Conservation (phyloP, 2,113 vertebrate species). For the Gambusia holbrooki region DNA sequence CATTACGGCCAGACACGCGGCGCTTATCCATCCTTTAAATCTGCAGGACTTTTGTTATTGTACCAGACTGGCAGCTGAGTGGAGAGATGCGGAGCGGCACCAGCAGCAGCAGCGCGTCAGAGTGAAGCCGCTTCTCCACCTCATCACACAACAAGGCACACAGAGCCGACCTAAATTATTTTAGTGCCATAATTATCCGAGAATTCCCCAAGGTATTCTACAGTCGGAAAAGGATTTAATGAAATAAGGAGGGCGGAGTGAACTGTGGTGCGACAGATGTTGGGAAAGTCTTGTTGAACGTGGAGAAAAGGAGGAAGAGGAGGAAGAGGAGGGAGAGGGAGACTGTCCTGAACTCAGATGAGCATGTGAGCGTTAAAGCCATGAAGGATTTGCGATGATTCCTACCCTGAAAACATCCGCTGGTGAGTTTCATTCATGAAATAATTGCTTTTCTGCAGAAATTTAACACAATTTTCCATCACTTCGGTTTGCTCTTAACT, state of each 20-base stretch:
- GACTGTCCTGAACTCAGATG: slow-evolving; percentile 51
- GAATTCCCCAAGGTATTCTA: slow-evolving; percentile 57
- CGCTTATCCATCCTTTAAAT: slow-evolving; percentile 36
- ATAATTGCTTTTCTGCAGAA: slow-evolving; percentile 1
- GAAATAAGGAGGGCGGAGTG: slow-evolving; percentile 67
- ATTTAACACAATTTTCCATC: neutral
- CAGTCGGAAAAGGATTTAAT: slow-evolving; percentile 54
- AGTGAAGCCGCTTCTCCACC: slow-evolving; percentile 39
- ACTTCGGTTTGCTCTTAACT: neutral
- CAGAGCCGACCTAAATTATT: slow-evolving; percentile 75
- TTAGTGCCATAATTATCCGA: slow-evolving; percentile 69
- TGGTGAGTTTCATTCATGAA: slow-evolving; percentile 52
- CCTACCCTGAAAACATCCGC: slow-evolving; percentile 28
- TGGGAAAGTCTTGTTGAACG: slow-evolving; percentile 59
- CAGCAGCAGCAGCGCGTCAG: slow-evolving; percentile 32
- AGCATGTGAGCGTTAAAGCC: slow-evolving; percentile 18
- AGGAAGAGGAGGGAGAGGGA: slow-evolving; percentile 31
- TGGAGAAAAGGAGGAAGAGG: slow-evolving; percentile 30
- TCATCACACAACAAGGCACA: slow-evolving; percentile 30
- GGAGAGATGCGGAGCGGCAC: slow-evolving; percentile 29
- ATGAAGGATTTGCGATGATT: slow-evolving; percentile 34
- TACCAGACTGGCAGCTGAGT: slow-evolving; percentile 14
- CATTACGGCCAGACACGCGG: slow-evolving; percentile 23
- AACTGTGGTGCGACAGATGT: slow-evolving; percentile 58
- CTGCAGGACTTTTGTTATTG: slow-evolving; percentile 22